Percentiles rank a stretch among this genome's conserved stretches.
phyloP scores from a whole-genome alignment of 2,113 vertebrate species.

The Puma concolor region DNA sequence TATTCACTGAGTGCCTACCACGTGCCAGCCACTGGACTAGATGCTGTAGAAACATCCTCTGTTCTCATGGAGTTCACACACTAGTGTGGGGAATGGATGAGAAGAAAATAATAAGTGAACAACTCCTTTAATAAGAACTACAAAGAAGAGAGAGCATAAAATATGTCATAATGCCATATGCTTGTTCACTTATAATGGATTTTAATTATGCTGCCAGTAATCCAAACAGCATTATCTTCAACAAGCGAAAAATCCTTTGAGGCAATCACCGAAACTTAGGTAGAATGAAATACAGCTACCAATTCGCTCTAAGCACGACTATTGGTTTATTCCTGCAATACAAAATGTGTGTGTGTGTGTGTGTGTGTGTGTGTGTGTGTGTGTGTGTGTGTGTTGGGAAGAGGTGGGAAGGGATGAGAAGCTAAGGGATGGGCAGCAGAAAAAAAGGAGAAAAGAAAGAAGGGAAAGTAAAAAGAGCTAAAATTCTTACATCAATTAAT shows the following conservation, averaged over 20 bases:
- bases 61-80: background rate
- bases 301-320: background rate
- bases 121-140: background rate
- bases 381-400: background rate
- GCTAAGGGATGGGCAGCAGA: background rate
- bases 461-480: background rate
- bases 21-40: background rate
- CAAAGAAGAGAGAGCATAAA: background rate
- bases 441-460: background rate
- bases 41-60: background rate
- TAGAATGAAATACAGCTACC: background rate
- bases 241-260: background rate
- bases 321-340: background rate
- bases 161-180: background rate
- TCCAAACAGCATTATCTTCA: background rate
- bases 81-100: background rate
- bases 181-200: background rate
- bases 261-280: background rate
- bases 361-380: background rate
- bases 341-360: background rate
- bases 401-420: background rate
- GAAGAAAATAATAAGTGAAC: background rate
- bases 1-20: background rate
- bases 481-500: background rate
- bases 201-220: background rate